Conservation (phyloP, 2,113 vertebrate genomes). For the Tetraodon nigroviridis region DNA sequence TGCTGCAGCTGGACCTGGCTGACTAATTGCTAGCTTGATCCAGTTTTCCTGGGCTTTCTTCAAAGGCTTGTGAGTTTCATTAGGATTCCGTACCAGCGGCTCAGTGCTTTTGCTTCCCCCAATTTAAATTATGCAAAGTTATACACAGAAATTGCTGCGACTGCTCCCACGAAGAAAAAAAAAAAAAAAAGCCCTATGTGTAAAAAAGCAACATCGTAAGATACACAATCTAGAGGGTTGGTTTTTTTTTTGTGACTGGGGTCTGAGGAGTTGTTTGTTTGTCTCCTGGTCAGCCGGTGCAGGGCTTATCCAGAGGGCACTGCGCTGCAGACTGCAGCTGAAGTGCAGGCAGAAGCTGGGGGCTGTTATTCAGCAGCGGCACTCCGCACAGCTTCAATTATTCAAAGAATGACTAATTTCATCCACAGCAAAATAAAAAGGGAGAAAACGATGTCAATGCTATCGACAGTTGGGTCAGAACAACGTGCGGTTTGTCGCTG, state of each 20-base stretch:
- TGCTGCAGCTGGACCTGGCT: constrained; percentile 66
- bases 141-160: constrained; percentile 64
- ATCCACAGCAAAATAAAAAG: constrained; percentile 39
- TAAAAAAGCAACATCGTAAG: constrained; percentile 37
- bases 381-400: constrained; percentile 29
- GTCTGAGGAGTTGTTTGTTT: constrained; percentile 40
- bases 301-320: constrained; percentile 37
- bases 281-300: constrained; percentile 35
- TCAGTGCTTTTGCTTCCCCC: constrained; percentile 58
- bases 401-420: constrained; percentile 46
- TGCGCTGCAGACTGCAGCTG: constrained; percentile 17
- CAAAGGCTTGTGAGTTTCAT: constrained; percentile 65
- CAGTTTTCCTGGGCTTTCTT: constrained; percentile 68
- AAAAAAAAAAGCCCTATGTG: constrained; percentile 59
- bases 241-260: constrained; percentile 34
- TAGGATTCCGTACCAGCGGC: constrained; percentile 64
- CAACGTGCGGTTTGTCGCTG: too few relatives aligned
- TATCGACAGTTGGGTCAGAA: constrained; percentile 31
- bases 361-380: constrained; percentile 35
- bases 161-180: constrained; percentile 47
- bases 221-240: constrained; percentile 31
- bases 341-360: constrained; percentile 25
- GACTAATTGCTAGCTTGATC: constrained; percentile 73
- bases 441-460: constrained; percentile 20
- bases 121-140: constrained; percentile 74